Evolutionary conservation across 2,113 vertebrate species (phyloP), one percentile per base, ranked within the genome.

Genomic region (Aphelocoma coerulescens): DNA sequence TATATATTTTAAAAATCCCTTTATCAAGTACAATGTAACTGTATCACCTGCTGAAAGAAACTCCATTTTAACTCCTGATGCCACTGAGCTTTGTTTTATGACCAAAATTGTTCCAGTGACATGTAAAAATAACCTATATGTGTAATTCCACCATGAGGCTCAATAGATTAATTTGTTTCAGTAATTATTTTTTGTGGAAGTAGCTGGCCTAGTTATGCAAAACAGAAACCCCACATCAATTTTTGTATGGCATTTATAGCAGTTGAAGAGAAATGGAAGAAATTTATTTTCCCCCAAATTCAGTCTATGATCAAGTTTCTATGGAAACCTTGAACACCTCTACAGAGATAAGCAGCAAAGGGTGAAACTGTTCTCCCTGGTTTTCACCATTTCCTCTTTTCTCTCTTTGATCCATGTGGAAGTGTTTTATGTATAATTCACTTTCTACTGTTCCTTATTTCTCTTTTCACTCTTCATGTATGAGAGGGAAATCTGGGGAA

Each of bases 381-480:
- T 91, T 93, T 95, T 51, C 22, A 30, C 63, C 13, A 41, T 86
- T 89, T 93, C 10, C 63, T 57, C 59, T 77, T 76, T 80, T 35
- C 30, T 88, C 27, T 74, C 80, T 95, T 95, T 95, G 95, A 97
- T 92, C 86, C 61, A 32, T 3, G 19, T 10, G 72, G 84, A 92
- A 89, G 48, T 24, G 23, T 86, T 96, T 90, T 54, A 94, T 97
- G 82, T 89, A 95, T 94, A 90, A 95, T 95, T 95, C 83, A 86
- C 68, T 84, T 88, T 69, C n/a, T 76, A 41, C 62, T 54, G 32
- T 89, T 44, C 66, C 41, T 44, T 67, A 24, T 83, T 90, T 93
- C 89, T 95, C n/a, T 57, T 48, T 86, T 67, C 46, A 24, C 21
- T 80, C 59, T 46, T 44, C 54, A 14, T 1, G 0, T 12, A 55